Conservation (phyloP, 2,113 vertebrate genomes). For the Boulengeromyrus knoepffleri region DNA sequence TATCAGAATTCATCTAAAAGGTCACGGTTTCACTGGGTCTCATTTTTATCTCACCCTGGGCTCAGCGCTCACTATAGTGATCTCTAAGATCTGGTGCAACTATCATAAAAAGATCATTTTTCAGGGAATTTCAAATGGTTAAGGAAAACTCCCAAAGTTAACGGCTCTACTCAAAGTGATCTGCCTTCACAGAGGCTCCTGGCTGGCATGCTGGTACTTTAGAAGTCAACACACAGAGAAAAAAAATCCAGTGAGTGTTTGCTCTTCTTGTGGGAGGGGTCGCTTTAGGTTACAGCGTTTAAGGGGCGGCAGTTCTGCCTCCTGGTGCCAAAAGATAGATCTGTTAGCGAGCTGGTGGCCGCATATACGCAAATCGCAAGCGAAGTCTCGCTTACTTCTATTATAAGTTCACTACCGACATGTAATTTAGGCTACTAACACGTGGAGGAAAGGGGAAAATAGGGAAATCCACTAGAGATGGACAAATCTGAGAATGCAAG, state of each 20-base stretch:
- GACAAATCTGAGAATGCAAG: neutral
- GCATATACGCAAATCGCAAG: neutral
- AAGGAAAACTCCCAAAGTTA: neutral
- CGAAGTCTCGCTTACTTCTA: neutral
- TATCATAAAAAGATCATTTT: neutral
- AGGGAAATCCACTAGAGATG: neutral
- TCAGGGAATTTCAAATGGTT: slow-evolving; percentile 1
- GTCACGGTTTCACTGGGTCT: slow-evolving; percentile 16
- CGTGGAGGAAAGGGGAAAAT: neutral
- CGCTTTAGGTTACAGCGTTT: neutral
- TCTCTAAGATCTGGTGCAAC: neutral
- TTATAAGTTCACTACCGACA: neutral
- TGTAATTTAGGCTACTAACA: neutral
- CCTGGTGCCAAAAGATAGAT: neutral
- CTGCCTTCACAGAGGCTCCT: slow-evolving; percentile 32
- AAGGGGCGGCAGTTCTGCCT: neutral
- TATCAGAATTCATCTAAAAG: slow-evolving; percentile 15
- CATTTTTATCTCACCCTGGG: slow-evolving; percentile 8
- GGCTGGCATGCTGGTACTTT: slow-evolving; percentile 24
- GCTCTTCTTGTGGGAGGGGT: slow-evolving; percentile 4
- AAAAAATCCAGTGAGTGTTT: neutral
- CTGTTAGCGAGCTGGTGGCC: neutral
- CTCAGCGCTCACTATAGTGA: neutral
- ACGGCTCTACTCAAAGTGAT: slow-evolving; percentile 12
- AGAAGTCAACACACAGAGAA: slow-evolving; percentile 36